Percentiles rank a stretch among this genome's conserved stretches.
These are phyloP conservation scores for Syrphus vitripennis DNA, from an alignment of 2,888 invertebrate genomes.

Conservation along the genomic window DNA sequence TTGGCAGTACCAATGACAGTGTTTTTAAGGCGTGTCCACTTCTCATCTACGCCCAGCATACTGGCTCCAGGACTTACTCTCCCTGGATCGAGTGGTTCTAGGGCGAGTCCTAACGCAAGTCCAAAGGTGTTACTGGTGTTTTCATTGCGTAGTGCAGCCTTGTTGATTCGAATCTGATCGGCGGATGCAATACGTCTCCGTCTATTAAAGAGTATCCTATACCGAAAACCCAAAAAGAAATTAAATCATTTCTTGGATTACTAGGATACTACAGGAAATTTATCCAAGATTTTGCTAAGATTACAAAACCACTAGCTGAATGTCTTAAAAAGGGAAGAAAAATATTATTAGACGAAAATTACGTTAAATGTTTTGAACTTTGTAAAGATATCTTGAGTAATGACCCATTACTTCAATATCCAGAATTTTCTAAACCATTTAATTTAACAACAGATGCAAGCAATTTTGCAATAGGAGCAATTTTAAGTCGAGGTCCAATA, in stretches of 20 bases:
- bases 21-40: too few relatives aligned
- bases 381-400: not conserved
- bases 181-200: too few relatives aligned
- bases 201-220: slow-evolving; percentile 29
- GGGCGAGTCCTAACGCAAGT: too few relatives aligned
- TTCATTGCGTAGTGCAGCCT: too few relatives aligned
- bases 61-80: too few relatives aligned
- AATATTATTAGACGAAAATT: not conserved
- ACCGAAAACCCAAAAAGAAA: slow-evolving; percentile 46
- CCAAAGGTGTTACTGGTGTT: too few relatives aligned
- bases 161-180: too few relatives aligned
- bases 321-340: not conserved
- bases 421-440: slow-evolving; percentile 3
- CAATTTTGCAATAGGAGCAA: slow-evolving; percentile 3
- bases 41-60: too few relatives aligned
- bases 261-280: too few relatives aligned
- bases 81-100: too few relatives aligned
- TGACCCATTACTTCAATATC: not conserved
- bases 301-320: not conserved
- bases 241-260: slow-evolving; percentile 65
- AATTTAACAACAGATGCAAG: slow-evolving; percentile 1
- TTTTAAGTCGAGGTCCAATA: not conserved
- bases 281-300: slow-evolving; percentile 24
- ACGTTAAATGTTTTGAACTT: not conserved
- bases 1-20: too few relatives aligned